phyloP scores from a whole-genome alignment of 2,888 invertebrate species.

The Aradus depressus region DNA sequence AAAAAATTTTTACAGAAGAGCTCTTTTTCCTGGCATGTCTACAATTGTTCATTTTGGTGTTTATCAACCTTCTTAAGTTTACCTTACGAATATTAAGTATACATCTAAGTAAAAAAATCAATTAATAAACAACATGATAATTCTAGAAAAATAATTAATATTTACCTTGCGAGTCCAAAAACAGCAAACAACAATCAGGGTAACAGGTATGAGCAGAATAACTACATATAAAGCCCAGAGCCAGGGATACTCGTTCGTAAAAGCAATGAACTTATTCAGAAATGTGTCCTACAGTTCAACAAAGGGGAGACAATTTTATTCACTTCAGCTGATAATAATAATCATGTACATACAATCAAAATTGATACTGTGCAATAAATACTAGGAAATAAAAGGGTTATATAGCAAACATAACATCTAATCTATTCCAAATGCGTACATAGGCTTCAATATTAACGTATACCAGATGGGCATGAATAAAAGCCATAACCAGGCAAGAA shows the following conservation, averaged over 20 bases:
- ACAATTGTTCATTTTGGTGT: too few relatives aligned
- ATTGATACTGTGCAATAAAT: neutral
- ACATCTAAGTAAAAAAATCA: neutral
- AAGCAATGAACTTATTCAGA: slow-evolving; percentile 60
- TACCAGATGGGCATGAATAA: neutral
- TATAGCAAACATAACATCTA: neutral
- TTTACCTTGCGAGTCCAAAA: slow-evolving; percentile 39
- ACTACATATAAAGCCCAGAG: slow-evolving; percentile 78
- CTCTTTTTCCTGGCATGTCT: too few relatives aligned
- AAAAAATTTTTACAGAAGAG: too few relatives aligned
- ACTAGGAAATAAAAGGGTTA: neutral
- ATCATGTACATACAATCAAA: neutral
- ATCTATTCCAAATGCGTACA: neutral
- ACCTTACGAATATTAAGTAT: too few relatives aligned
- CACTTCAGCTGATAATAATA: neutral
- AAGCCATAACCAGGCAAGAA: neutral
- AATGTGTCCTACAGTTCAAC: slow-evolving; percentile 59
- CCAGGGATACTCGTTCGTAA: slow-evolving; percentile 79
- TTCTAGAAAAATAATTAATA: neutral
- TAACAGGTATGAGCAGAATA: slow-evolving; percentile 64
- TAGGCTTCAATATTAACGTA: neutral
- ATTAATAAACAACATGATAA: neutral
- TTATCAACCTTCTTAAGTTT: too few relatives aligned
- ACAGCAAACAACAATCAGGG: slow-evolving; percentile 69
- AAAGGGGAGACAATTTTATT: neutral